Evolutionary conservation across 2,888 invertebrate species (phyloP), one percentile per base, ranked within the genome.

Genomic region (Tryphoninae sp.): DNA sequence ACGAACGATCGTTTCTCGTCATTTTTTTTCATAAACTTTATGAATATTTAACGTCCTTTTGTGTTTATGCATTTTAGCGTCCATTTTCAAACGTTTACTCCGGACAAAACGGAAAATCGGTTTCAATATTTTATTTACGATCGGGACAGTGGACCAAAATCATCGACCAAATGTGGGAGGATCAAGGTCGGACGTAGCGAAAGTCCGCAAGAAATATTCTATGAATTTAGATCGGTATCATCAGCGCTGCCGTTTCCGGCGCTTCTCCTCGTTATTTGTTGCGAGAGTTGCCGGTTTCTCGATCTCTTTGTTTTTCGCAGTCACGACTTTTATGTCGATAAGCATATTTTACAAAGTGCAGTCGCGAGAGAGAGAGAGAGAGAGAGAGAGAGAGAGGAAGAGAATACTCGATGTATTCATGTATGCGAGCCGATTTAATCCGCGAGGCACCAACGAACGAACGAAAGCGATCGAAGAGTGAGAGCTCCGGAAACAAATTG

Each of bases 301-400:
- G 68, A 76, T 78, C 82, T 79, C 74, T 75, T 81, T 78, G 71
- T 78, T 76, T 76, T 51, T 49, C 61, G n/a, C 16, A 72, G 82
- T 82, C 82, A 82, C 82, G 82, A 82, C 68, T 79, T 82, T 72
- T 78, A 62, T 68, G 78, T 68, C 68, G 82, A 83, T 77, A 74
- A 84, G 82, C 40, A 68, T 82, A 83, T 84, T 82, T 78, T 64
- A 42, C 71, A 11, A 45, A 65, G 26, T 62, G 65, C 23, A 73
- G 42, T 45, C 51, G 62, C 51, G 62, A 13, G 22, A 51, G 51
- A 59, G 59, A 62, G 62, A 13, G 22, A 51, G 49, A 58, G 59
- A 45, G 51, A 42, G 13, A 59, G 9, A 9, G 42, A 11, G 72
- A 42, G 45, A 26, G 68, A 40, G 53, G 53, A 40, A 61, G 68